Evolutionary conservation across 2,797 vertebrate species (phyloP).

Genomic region (Dendrocincla fuliginosa): DNA sequence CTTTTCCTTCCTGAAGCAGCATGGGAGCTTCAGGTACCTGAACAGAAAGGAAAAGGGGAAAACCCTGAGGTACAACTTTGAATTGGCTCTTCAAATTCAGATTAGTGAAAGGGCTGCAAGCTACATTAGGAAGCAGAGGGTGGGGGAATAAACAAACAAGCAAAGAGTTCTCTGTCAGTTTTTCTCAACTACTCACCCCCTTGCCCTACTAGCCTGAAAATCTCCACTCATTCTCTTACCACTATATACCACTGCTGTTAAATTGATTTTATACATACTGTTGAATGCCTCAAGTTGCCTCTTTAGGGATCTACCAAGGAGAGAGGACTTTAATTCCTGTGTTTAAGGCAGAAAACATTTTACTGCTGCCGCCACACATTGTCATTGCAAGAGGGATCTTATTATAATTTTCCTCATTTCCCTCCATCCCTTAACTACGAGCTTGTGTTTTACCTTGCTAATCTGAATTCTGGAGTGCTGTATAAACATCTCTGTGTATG

Average conservation of each 20-base stretch:
- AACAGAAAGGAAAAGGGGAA: background rate
- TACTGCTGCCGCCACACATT: background rate
- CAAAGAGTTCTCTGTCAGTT: background rate
- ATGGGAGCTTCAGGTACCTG: background rate
- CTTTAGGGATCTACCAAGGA: background rate
- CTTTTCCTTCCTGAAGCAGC: background rate
- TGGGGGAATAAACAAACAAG: background rate
- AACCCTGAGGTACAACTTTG: background rate
- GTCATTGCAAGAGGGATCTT: background rate
- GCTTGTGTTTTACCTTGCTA: background rate
- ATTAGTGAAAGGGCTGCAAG: background rate
- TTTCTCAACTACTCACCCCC: background rate
- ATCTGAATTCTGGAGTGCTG: background rate
- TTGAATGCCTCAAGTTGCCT: background rate
- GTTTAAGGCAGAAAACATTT: background rate
- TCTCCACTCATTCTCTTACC: background rate
- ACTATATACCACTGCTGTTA: background rate
- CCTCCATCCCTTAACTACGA: background rate
- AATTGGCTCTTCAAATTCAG: background rate
- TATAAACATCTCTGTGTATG: background rate
- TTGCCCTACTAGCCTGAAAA: background rate
- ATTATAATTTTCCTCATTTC: background rate
- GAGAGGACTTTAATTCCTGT: background rate
- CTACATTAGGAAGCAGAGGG: background rate
- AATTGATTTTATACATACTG: background rate